A percentile compares a stretch with the other conserved stretches of the same genome.
These are phyloP conservation scores for Morone chrysops DNA, from an alignment of 2,113 vertebrate genomes.

Conservation along the genomic window DNA sequence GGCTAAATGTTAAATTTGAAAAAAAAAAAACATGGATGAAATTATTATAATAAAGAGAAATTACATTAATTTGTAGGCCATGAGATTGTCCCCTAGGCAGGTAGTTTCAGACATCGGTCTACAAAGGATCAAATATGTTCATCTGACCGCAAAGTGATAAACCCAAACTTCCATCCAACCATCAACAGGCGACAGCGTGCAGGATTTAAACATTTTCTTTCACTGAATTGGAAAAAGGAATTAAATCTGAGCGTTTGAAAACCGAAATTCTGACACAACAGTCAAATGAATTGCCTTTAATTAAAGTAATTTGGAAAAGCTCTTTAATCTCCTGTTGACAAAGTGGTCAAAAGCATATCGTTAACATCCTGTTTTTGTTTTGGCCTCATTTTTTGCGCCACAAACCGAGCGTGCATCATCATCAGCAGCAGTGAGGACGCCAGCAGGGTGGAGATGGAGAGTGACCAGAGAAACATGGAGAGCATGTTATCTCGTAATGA, in stretches of 20 bases:
- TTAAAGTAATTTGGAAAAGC: conserved; percentile 37
- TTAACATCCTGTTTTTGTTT: conserved; percentile 39
- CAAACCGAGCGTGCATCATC: conserved; percentile 35
- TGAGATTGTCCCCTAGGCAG: no score
- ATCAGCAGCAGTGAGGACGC: conserved; percentile 31
- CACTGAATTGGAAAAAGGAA: background rate
- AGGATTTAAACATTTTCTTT: background rate
- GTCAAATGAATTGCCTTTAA: conserved; percentile 38
- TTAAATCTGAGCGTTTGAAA: conserved; percentile 14
- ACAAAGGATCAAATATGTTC: background rate
- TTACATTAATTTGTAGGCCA: background rate
- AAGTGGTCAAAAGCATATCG: conserved; percentile 22
- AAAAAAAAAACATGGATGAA: background rate
- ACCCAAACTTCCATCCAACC: background rate
- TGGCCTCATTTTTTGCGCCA: conserved; percentile 38
- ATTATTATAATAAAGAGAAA: background rate
- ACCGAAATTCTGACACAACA: conserved; percentile 15
- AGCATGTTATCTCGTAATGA: conserved; percentile 67
- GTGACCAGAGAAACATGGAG: conserved; percentile 29
- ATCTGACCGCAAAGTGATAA: no score
- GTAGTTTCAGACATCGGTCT: no score
- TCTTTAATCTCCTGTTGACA: conserved; percentile 38
- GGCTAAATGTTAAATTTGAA: background rate
- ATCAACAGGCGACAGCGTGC: no score
- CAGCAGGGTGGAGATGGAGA: conserved; percentile 61